Evolutionary conservation across 2,888 invertebrate genomes (phyloP), one percentile per base, ranked within the genome.

Genomic region (Zeuzera pyrina): DNA sequence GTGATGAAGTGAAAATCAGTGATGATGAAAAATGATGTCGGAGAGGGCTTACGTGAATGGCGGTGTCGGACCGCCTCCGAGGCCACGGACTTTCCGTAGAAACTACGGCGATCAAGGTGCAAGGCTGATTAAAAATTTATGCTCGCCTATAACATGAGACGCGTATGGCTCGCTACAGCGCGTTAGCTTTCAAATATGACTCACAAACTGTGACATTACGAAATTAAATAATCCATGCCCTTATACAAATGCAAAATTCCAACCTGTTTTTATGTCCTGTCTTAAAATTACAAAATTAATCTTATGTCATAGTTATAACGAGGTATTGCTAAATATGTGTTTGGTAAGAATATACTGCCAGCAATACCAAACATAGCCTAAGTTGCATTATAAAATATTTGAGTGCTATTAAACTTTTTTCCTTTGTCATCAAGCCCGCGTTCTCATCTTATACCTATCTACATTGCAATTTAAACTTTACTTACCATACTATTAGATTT

Each of bases 81-180:
- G 78, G 63, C 79, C 79, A 39, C 67, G 81, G 57, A 84, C 81
- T 49, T 79, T 85, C 33, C 76, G 87, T 47, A 71, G 85, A 56
- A 84, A 86, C 57, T 84, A 86, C 47, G 88, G 86, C 53, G 88
- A 88, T 60, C 83, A 84, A 84, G 84, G 84, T 84, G 67, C 46
- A 55, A 60, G 52, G 54, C 53, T 54, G 37, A 11, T 10, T 10
- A 22, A 4, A 10, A 22, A 22, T 22, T 47, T 42, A 45, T 44
- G 45, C 43, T 47, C 45, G 49, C 42, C 45, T 35, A 33, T 31
- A 22, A 29, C 31, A 31, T 23, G 38, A 38, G 35, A 40, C 41
- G 34, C 36, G 30, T 44, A 42, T 32, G 47, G 42, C 35, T 22
- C n/a, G 34, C 35, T n/a, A n/a, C n/a, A n/a, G n/a, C n/a, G n/a